Base-by-base conservation (phyloP, 2,797 vertebrate genomes). In the Tangara arthus region DNA sequence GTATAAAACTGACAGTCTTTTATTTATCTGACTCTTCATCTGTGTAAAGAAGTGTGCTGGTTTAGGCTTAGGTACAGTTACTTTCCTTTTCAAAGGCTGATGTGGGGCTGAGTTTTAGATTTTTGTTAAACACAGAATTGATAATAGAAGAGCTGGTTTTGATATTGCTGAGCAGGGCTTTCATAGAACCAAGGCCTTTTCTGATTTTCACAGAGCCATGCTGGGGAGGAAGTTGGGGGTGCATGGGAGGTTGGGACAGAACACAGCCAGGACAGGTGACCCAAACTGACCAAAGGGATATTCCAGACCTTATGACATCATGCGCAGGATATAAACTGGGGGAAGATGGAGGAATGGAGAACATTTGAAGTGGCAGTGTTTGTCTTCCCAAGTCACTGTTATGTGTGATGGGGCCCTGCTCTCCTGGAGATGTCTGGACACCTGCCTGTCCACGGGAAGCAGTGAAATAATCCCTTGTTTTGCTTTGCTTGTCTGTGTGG, bases 171-270 rank as follows among this genome's bases (percentile, higher is more conserved):
- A 49, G 35, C 32, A 49, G 32, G 14, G 22, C 69, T 56, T 26
- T 5, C 24, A 49, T 17, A 65, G 50, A 65, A 9, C 21, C 42
- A 41, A 9, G 30, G 50, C 35, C 35, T 49, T 35, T 56, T 6
- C 35, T 83, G 50, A 26, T 57, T 32, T 57, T 49, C 6, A 13
- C 6, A 15, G 9, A 23, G 19, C 4, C 21, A 8, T 6, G 4
- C 26, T 35, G 42, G 17, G 2, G 11, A 49, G 35, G 24, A 56
- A 8, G 6, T 0, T 55, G 34, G 30, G 28, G 10, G 30, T 41
- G 11, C 35, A 8, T 1, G 50, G 30, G 35, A 64, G 3, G 16
- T 0, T 82, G 28, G 34, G 10, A 46, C 41, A 22, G 27, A 37
- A 57, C 52, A 57, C 52, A 65, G 32, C 28, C 21, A 32, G 81